Evolutionary conservation across 2,113 vertebrate genomes (phyloP), one percentile per base, ranked within the genome.

Genomic region (Chloroceryle aenea): DNA sequence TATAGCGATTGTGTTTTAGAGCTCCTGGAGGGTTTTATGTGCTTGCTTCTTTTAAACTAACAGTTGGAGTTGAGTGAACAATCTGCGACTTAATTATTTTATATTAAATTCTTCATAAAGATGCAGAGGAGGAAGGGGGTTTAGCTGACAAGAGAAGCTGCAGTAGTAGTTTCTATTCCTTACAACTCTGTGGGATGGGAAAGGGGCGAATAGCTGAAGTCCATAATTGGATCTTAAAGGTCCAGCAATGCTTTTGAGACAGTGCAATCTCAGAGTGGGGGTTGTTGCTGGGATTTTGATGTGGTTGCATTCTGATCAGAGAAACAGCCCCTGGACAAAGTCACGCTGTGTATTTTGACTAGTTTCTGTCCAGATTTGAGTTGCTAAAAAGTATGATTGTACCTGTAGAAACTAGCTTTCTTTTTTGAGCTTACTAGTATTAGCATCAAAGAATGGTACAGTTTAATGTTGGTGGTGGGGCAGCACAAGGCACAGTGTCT

Each of bases 51-150:
- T 95, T 95, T 80, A 84, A 93, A 96, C 78, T 93, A 95, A 82
- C 93, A 87, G 86, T 89, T 92, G 91, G 96, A 94, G 84, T 73
- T 72, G 56, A 89, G 77, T 61, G 48, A 96, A 89, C 87, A 86
- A 77, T 78, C 83, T 94, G 93, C 6, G 6, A 88, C 87, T 94
- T 94, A 82, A 95, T 93, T 84, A 87, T 89, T 92, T 94, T 85
- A 72, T 87, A 93, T 95, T 68, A 93, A 84, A 19, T 72, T 95
- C 76, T 94, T 95, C 88, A 94, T 96, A 90, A 94, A 89, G 62
- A 92, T 94, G 79, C 76, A 94, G 80, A 68, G 83, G 43, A 86
- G n/a, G 69, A 85, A 53, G 9, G 48, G 29, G 30, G 61, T 26
- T 21, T 69, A 77, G 68, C 47, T 93, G 86, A 90, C 40, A 85